Base-by-base conservation (phyloP, 2,113 vertebrate species). In the Podarcis raffonei region DNA sequence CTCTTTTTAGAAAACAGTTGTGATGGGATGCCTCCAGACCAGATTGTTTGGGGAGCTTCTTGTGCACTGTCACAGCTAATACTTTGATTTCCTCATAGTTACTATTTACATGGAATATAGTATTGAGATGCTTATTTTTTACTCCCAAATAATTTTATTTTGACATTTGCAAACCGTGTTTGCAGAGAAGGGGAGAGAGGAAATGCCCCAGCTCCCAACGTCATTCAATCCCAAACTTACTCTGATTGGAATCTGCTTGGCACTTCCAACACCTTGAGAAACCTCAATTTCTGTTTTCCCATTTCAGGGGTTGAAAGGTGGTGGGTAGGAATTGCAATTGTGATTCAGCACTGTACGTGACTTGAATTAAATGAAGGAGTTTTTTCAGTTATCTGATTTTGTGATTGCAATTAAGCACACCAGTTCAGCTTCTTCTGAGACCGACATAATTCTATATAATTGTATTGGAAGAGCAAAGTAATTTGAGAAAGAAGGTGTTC, bases 191-290 rank as follows among this genome's bases (percentile, higher is more conserved):
- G 37, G 7, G 16, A 18, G 20, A 22, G 91, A 87, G 0, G 3
- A 93, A 94, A 87, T 93, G 85, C 87, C 87, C 93, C 48, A 30
- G 57, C 87, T 85, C 8, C 79, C 27, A 62, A 88, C 65, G 20
- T 1, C 2, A 86, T 82, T 88, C 65, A 57, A 90, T 20, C 78
- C 23, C 37, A n/a, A 91, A 78, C 42, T 66, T 37, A 3, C 59
- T 81, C 74, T 11, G 85, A 57, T 37, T 62, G 88, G 59, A 35
- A 75, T 84, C 39, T 65, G 69, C 76, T 83, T n/a, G 5, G 83
- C 65, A 6, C 11, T 13, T 6, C 1, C 35, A 57, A 32, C 32
- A 13, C 30, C 6, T 53, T 32, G 1, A 2, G 5, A 68, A 86
- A 48, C 35, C 48, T 57, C 83, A 84, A 2, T 37, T 57, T 59